Base-by-base conservation (phyloP, 2,113 vertebrate species). In the Lagenorhynchus albirostris region DNA sequence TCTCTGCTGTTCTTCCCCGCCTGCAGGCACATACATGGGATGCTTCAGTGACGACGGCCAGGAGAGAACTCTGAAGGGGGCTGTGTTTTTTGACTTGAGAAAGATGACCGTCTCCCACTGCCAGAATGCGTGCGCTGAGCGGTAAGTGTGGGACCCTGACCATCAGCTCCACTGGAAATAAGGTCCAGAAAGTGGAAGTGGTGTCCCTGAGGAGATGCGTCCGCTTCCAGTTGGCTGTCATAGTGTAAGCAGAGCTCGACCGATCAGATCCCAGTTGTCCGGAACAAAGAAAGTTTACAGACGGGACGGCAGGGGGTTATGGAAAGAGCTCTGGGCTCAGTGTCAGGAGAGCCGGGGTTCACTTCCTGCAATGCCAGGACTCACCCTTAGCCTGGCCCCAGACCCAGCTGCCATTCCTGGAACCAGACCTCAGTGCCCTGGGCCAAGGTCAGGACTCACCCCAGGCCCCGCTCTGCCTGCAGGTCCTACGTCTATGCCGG, bases 71-170 rank as follows among this genome's bases (percentile, higher is more conserved):
- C 98, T 99, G 97, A 99, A 99, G 96, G 99, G 99, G 84, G 99
- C 99, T 0, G 99, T 99, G 97, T 99, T 99, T 93, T 99, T 99
- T n/a, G 99, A 99, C 98, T 98, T 99, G 97, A 99, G 99, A 62
- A 99, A 99, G 98, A 99, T 99, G 99, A 99, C 99, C 3, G 98
- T 99, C 71, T 97, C 99, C 89, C 99, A 99, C 98, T 99, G 99
- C 98, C 99, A 99, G 94, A 99, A 99, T 76, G 99, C 99, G 65
- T 99, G 99, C 96, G 99, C 99, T 0, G 99, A 99, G 98, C 99
- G 99, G 99, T 99, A 99, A 99, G 98, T 83, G 89, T 15, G 25
- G 70, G 33, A 5, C 41, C 31, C 33, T 0, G 62, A 81, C 67
- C 5, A 13, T 55, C 68, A 31, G 0, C 23, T 33, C 31, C 81